These are phyloP conservation scores for Phyllopteryx taeniolatus DNA, from an alignment of 2,113 vertebrate species.

Conservation along the genomic window DNA sequence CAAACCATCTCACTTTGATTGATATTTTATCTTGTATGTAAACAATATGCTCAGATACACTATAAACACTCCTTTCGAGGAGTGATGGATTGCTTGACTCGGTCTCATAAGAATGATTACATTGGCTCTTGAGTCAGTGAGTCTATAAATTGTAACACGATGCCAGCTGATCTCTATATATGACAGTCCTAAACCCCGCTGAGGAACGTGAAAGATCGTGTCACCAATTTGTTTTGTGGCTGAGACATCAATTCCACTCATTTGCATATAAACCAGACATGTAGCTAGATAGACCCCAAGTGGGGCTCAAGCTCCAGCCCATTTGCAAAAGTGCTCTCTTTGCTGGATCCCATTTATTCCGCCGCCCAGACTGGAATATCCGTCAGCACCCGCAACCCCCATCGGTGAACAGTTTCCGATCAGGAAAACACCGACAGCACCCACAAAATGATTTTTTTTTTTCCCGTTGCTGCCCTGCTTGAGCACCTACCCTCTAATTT, in stretches of 20 bases:
- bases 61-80: conserved; percentile 1
- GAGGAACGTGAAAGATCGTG: conserved; percentile 36
- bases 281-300: too few species aligned
- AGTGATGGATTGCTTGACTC: conserved; percentile 52
- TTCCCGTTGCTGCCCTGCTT: too few species aligned
- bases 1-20: conserved; percentile 14
- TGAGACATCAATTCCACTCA: conserved; percentile 33
- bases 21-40: conserved; percentile 9
- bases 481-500: too few species aligned
- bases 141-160: conserved; percentile 56
- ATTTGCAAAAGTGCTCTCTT: too few species aligned
- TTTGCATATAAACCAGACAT: conserved; percentile 22
- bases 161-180: conserved; percentile 49
- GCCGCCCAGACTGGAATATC: too few species aligned
- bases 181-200: conserved; percentile 2
- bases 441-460: too few species aligned
- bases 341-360: too few species aligned
- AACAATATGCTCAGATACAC: neutral
- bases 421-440: too few species aligned
- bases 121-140: conserved; percentile 41
- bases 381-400: too few species aligned
- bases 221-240: conserved; percentile 46
- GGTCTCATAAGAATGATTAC: conserved; percentile 61
- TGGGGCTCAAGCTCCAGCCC: too few species aligned
- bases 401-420: too few species aligned